Conservation (phyloP, 2,113 vertebrate species). For the Ondatra zibethicus region DNA sequence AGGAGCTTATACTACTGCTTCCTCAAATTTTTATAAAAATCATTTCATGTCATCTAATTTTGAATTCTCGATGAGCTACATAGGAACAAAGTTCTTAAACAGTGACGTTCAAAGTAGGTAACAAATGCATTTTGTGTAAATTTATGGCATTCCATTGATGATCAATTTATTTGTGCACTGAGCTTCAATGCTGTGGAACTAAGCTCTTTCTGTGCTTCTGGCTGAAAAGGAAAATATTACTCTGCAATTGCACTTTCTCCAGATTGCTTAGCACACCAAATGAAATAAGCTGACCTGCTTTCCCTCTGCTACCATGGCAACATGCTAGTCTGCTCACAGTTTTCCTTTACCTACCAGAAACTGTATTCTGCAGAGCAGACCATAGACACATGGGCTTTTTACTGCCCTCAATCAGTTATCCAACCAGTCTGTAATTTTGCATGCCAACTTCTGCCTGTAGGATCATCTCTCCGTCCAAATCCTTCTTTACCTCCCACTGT, state of each 20-base stretch:
- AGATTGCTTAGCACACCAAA: neutral
- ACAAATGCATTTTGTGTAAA: neutral
- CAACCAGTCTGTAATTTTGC: neutral
- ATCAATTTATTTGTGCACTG: neutral
- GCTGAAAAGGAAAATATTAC: neutral
- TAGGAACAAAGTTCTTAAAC: slow-evolving; percentile 6
- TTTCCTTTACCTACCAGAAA: too few species aligned
- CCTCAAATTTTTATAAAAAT: slow-evolving; percentile 41
- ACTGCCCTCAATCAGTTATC: accelerated
- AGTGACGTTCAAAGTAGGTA: neutral
- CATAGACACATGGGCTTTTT: neutral
- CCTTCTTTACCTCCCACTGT: neutral
- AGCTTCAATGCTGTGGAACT: neutral
- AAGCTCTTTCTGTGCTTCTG: neutral
- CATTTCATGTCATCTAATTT: slow-evolving; percentile 29
- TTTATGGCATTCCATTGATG: neutral
- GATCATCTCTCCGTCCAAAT: neutral
- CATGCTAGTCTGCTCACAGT: neutral
- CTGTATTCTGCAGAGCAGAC: neutral
- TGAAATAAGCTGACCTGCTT: neutral
- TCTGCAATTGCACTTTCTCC: neutral
- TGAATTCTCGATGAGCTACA: neutral
- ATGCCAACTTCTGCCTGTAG: accelerated
- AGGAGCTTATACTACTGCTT: neutral
- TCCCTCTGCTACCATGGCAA: neutral